phyloP scores from a whole-genome alignment of 2,113 vertebrate species.

The Polypterus senegalus region DNA sequence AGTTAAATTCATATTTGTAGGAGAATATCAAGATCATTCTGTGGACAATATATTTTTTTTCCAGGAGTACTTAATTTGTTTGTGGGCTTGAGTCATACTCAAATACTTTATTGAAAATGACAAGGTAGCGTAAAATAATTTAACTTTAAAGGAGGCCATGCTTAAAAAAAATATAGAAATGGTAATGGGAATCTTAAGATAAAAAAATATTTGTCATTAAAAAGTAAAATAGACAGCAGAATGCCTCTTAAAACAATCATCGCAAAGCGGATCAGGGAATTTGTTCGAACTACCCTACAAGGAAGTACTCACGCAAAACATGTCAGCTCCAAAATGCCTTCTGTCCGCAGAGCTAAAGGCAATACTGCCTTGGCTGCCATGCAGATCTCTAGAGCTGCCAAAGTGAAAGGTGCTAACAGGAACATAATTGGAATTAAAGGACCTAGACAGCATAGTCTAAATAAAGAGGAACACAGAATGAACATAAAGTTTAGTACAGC shows the following conservation, averaged over 20 bases:
- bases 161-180: too few species aligned
- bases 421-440: constrained; percentile 85
- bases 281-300: constrained; percentile 27
- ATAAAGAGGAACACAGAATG: constrained; percentile 65
- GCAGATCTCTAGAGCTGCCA: constrained; percentile 89
- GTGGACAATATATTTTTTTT: too few species aligned
- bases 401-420: constrained; percentile 78
- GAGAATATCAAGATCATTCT: too few species aligned
- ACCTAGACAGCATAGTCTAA: constrained; percentile 92
- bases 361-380: constrained; percentile 87
- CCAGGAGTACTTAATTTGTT: too few species aligned
- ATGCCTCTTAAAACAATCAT: constrained; percentile 3
- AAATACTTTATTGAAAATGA: too few species aligned
- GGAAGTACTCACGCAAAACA: constrained; percentile 82
- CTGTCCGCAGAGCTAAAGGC: constrained; percentile 76
- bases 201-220: too few species aligned
- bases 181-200: too few species aligned
- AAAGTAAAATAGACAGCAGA: background rate
- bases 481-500: constrained; percentile 59
- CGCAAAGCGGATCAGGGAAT: background rate
- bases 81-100: too few species aligned
- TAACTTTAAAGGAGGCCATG: too few species aligned
- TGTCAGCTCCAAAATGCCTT: constrained; percentile 71
- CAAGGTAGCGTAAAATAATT: too few species aligned
- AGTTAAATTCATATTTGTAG: too few species aligned